These are phyloP conservation scores for Pangasius sanitwongsei DNA, from an alignment of 2,797 vertebrate species.

Conservation along the genomic window DNA sequence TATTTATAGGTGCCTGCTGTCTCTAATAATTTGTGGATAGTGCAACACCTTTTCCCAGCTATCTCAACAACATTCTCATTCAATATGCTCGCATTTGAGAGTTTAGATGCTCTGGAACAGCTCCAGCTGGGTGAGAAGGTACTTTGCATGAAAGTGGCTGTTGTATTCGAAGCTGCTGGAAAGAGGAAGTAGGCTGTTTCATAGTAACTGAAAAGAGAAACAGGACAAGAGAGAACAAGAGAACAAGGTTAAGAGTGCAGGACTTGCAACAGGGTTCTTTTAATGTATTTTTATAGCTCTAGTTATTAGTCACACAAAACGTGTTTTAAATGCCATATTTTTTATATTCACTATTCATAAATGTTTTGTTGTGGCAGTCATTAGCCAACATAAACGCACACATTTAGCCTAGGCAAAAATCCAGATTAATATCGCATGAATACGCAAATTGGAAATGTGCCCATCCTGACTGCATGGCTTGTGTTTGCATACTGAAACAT, in stretches of 20 bases:
- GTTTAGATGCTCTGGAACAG: conserved; percentile 1
- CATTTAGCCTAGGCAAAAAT: neutral
- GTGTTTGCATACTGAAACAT: neutral
- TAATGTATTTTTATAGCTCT: neutral
- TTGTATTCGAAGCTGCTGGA: conserved; percentile 47
- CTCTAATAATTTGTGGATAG: conserved; percentile 31
- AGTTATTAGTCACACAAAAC: neutral
- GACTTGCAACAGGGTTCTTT: neutral
- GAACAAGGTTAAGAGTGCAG: conserved; percentile 8
- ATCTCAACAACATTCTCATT: neutral
- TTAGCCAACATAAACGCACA: neutral
- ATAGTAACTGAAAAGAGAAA: conserved; percentile 60
- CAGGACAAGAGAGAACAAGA: conserved; percentile 27
- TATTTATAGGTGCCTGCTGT: conserved; percentile 43
- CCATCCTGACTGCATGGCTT: neutral
- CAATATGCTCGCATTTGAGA: neutral
- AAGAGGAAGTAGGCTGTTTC: conserved; percentile 58
- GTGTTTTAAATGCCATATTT: neutral
- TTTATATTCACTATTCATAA: neutral
- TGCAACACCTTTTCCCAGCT: neutral
- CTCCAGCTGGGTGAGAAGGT: conserved; percentile 11
- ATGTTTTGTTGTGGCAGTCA: neutral
- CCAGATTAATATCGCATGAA: neutral
- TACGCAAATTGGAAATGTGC: neutral
- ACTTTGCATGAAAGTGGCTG: conserved; percentile 52